These are phyloP conservation scores for Geopemphigus sp. DNA, from an alignment of 1,140 invertebrate genomes.

Conservation along the genomic window DNA sequence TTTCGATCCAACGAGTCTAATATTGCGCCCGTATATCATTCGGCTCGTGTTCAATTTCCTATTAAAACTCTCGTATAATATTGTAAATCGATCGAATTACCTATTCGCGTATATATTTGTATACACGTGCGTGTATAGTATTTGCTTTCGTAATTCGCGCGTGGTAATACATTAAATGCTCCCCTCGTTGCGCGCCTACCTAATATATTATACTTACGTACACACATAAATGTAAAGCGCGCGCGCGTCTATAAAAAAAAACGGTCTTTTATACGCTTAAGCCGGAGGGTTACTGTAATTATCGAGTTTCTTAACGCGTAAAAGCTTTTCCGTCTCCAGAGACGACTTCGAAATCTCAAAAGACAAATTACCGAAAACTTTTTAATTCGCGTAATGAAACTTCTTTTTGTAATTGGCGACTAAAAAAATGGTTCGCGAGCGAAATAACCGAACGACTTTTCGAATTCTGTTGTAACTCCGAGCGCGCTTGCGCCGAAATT, in stretches of 20 bases:
- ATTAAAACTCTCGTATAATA: too few species aligned
- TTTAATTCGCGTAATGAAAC: constrained; percentile 37
- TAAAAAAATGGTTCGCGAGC: constrained; percentile 30
- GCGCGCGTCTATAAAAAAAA: constrained; percentile 24
- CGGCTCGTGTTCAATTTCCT: too few species aligned
- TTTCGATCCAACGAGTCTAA: too few species aligned
- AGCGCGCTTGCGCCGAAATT: too few species aligned
- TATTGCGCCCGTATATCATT: too few species aligned
- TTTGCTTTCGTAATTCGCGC: background rate
- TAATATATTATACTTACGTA: too few species aligned
- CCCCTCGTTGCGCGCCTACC: background rate
- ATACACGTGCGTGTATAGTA: background rate
- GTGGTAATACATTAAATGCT: constrained; percentile 5
- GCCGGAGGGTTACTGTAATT: constrained; percentile 24
- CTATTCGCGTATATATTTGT: too few species aligned
- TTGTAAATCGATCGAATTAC: too few species aligned
- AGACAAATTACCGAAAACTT: constrained; percentile 47
- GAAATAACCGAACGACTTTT: constrained; percentile 27
- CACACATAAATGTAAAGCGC: too few species aligned
- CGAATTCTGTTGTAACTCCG: background rate
- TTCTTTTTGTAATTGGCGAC: constrained; percentile 40
- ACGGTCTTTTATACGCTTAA: background rate
- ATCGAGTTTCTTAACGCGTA: constrained; percentile 47
- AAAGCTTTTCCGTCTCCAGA: constrained; percentile 39
- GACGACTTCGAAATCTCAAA: constrained; percentile 39